Percentiles rank a stretch among this genome's conserved stretches.
These are phyloP conservation scores for Pseudotriccus pelzelni DNA, from an alignment of 2,797 vertebrate species.

Conservation along the genomic window DNA sequence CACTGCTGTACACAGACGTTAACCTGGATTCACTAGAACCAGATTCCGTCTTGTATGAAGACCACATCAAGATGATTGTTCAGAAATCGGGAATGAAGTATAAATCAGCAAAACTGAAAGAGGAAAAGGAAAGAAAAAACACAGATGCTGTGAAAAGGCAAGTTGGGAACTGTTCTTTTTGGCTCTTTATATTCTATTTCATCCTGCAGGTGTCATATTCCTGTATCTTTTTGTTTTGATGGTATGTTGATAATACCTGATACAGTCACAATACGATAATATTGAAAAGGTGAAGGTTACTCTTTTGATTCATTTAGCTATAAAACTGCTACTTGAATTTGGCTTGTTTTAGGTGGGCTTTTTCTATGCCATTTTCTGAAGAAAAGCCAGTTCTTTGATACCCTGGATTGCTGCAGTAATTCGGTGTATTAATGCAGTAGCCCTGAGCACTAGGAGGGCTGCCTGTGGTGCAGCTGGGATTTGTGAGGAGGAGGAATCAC, in stretches of 20 bases:
- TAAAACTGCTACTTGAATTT: not conserved
- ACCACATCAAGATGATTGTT: slow-evolving; percentile 86
- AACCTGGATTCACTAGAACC: slow-evolving; percentile 80
- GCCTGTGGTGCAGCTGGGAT: not conserved
- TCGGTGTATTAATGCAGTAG: not conserved
- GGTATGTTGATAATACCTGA: not conserved
- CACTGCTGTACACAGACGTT: slow-evolving; percentile 80
- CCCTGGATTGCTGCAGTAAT: not conserved
- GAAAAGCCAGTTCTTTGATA: not conserved
- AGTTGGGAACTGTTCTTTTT: not conserved
- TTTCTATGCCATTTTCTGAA: not conserved
- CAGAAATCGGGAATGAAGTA: slow-evolving; percentile 89
- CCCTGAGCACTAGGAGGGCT: not conserved
- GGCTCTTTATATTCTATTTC: not conserved
- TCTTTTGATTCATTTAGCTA: not conserved
- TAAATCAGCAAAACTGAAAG: slow-evolving; percentile 81
- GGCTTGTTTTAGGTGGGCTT: not conserved
- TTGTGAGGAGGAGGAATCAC: not conserved
- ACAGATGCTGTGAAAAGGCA: slow-evolving; percentile 85
- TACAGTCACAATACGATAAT: not conserved
- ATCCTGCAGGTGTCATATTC: not conserved
- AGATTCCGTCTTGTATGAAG: slow-evolving; percentile 79
- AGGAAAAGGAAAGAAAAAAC: slow-evolving; percentile 78
- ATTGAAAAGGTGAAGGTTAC: not conserved
- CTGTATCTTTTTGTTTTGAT: not conserved